Evolutionary conservation across 1,140 invertebrate species (phyloP).

Genomic region (Pissodes strobi): DNA sequence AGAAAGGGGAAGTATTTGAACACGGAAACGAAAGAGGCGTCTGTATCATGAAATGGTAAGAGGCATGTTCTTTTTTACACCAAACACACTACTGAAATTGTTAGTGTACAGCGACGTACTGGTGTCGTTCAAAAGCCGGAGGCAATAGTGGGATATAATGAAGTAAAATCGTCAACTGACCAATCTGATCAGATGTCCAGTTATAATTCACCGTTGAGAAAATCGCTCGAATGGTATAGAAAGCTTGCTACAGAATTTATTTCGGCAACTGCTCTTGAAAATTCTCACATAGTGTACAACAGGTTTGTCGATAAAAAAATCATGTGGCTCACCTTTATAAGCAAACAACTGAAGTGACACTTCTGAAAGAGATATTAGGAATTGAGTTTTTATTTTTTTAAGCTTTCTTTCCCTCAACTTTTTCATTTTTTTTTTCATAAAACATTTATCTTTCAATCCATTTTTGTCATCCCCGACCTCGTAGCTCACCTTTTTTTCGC

Average conservation of each 20-base stretch:
- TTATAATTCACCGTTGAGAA: constrained; percentile 25
- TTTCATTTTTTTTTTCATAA: too few species aligned
- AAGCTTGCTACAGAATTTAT: constrained; percentile 34
- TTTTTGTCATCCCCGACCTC: too few species aligned
- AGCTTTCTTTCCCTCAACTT: too few species aligned
- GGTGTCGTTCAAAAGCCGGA: constrained; percentile 47
- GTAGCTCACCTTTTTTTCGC: too few species aligned
- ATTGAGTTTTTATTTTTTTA: too few species aligned
- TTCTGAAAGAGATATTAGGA: too few species aligned
- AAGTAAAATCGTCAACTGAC: constrained; percentile 52
- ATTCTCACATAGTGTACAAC: constrained; percentile 22
- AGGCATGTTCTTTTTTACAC: constrained; percentile 49
- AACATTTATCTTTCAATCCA: too few species aligned
- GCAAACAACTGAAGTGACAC: too few species aligned
- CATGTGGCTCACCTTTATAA: too few species aligned
- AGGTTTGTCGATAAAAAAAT: constrained; percentile 30
- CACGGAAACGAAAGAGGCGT: constrained; percentile 50
- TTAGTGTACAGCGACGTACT: constrained; percentile 40
- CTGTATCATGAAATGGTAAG: constrained; percentile 54
- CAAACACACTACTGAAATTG: constrained; percentile 45
- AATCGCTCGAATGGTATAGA: constrained; percentile 28
- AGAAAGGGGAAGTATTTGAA: constrained; percentile 46
- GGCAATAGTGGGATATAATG: constrained; percentile 53
- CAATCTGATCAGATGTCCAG: constrained; percentile 52
- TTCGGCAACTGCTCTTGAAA: constrained; percentile 23